Conservation (phyloP, 2,113 vertebrate genomes). For the Anhinga rufa region DNA sequence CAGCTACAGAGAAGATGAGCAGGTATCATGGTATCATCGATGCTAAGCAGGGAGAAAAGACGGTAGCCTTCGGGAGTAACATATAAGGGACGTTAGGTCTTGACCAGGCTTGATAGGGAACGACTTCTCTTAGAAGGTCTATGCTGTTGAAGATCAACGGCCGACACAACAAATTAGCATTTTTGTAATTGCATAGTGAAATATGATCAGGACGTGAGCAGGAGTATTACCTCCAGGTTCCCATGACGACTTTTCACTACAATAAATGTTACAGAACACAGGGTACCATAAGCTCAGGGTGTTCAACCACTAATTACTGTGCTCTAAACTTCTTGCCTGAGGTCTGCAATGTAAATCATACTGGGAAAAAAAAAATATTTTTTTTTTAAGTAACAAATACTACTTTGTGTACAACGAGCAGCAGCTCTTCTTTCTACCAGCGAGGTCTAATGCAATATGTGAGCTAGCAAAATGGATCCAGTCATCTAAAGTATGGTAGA, state of each 20-base stretch:
- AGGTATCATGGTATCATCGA: no score
- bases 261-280: background rate
- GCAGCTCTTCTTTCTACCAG: background rate
- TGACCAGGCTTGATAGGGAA: background rate
- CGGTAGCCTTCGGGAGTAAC: background rate
- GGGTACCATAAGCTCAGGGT: background rate
- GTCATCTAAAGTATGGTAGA: slow-evolving; percentile 1
- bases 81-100: background rate
- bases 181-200: background rate
- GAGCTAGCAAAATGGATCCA: background rate
- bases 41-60: background rate
- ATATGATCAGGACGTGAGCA: background rate
- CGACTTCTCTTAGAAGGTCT: background rate
- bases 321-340: background rate
- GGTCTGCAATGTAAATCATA: background rate
- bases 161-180: background rate
- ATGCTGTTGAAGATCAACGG: background rate
- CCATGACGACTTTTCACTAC: background rate
- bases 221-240: background rate
- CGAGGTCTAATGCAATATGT: background rate
- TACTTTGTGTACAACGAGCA: background rate
- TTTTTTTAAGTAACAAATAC: background rate
- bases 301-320: background rate
- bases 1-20: background rate
- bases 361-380: no score